Base-by-base conservation (phyloP, 2,888 invertebrate genomes). In the Callyntrura sp. region DNA sequence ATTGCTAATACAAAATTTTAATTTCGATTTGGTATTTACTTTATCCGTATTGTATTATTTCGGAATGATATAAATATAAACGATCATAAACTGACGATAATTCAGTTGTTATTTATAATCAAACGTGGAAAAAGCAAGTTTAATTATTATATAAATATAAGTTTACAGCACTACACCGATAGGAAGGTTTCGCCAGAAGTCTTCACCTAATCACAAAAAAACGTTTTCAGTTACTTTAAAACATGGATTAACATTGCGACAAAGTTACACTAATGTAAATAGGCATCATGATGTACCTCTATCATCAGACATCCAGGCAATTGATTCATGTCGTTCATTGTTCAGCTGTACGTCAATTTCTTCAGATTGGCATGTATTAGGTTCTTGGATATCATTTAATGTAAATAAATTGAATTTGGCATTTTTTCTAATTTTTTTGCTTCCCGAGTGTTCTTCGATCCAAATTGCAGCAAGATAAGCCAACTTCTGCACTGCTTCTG, bases 121-220 rank as follows among this genome's bases (percentile, higher is more conserved):
- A n/a, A n/a, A n/a, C n/a, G n/a, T n/a, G n/a, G n/a, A n/a, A n/a
- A n/a, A n/a, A n/a, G n/a, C n/a, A n/a, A n/a, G n/a, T n/a, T n/a
- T n/a, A n/a, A n/a, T n/a, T n/a, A n/a, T n/a, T n/a, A n/a, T n/a
- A n/a, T n/a, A n/a, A n/a, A n/a, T n/a, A n/a, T n/a, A n/a, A n/a
- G n/a, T 5, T 45, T 55, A 84, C 65, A 87, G 4, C 3, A 81
- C 14, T 25, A 83, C 76, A 4, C 92, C 92, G 12, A 92, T 20
- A 5, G 92, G 91, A 48, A 91, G 45, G 1, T 81, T 91, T 9
- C 90, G 28, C 92, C 92, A 92, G 60, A 90, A 92, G 14, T 86
- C 79, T 43, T 89, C 85, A 76, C 85, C 91, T 91, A 73, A 45
- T 11, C 8, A 25, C 25, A 51, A 79, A 51, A 14, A 78, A n/a